phyloP scores from a whole-genome alignment of 2,888 invertebrate species.

The Fissipunctia ypsillon region DNA sequence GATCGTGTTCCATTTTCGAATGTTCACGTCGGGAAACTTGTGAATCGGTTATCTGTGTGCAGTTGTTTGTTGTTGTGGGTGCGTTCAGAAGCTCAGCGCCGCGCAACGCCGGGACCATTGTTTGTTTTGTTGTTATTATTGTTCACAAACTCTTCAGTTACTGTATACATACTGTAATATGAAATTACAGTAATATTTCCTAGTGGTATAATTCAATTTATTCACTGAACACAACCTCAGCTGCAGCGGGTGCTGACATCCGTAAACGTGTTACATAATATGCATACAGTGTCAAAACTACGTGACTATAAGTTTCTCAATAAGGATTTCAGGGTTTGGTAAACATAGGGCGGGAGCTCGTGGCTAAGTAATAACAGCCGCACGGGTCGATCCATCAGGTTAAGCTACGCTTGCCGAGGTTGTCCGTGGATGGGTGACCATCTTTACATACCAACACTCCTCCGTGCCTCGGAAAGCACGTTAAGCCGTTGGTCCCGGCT shows the following conservation, averaged over 20 bases:
- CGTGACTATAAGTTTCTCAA: slow-evolving; percentile 55
- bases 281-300: slow-evolving; percentile 30
- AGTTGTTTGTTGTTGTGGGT: slow-evolving; percentile 77
- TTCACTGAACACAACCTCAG: neutral
- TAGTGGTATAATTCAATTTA: slow-evolving; percentile 7
- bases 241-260: slow-evolving; percentile 5
- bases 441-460: no score
- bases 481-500: no score
- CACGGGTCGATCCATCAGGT: no score
- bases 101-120: slow-evolving; percentile 76
- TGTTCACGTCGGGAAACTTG: slow-evolving; percentile 82
- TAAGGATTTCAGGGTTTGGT: slow-evolving; percentile 70
- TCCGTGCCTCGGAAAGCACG: no score
- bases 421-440: no score
- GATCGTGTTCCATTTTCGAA: slow-evolving; percentile 83
- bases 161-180: slow-evolving; percentile 64
- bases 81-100: slow-evolving; percentile 76
- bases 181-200: slow-evolving; percentile 35
- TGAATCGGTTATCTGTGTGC: slow-evolving; percentile 87
- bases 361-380: no score
- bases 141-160: slow-evolving; percentile 75
- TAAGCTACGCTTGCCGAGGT: no score
- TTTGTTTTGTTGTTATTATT: slow-evolving; percentile 88
- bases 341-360: slow-evolving; percentile 81
- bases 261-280: neutral